Base-by-base conservation (phyloP, 2,113 vertebrate genomes). In the Oophaga pumilio region DNA sequence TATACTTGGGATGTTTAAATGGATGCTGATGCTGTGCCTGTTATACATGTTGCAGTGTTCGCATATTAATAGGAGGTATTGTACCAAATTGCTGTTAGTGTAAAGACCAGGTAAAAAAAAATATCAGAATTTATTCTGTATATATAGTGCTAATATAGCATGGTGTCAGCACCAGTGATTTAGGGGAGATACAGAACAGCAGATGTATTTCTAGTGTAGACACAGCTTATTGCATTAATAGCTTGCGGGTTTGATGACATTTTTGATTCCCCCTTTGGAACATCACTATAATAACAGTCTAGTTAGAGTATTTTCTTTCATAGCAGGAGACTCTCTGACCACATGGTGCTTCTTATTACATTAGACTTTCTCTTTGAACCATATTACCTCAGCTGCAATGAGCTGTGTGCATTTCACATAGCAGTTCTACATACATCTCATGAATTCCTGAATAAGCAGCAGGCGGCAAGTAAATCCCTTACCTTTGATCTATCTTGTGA, bases 401-500 rank as follows among this genome's bases (percentile, higher is more conserved):
- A 52, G 80, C 80, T 82, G 57, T 66, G 62, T 68, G 68, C 6
- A 69, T 68, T 14, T 68, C 81, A 53, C 69, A 68, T 26, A 83
- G 43, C 49, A 20, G 69, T 43, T 66, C 57, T 64, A 64, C 57
- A 83, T 83, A 52, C 81, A 83, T 26, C 49, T 69, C 81, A 83
- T 83, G 49, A 68, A 83, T 83, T 83, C 81, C 53, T 83, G n/a
- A 68, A 83, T 83, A 83, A 83, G 49, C 81, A 83, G 62, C 81
- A 69, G 24, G 59, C 60, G 26, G 49, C 59, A 24, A 53, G n/a
- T 52, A 83, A 62, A 83, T 66, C 81, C 57, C 33, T 60, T 60
- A 80, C 56, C 78, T 83, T 69, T 83, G 22, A 83, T 83, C 60
- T 68, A 12, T 15, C 81, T 53, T 9, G 62, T 24, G 62, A 83